Percentiles rank a stretch among this genome's conserved stretches.
Conservation (phyloP, 53 echinoderm and acorn worm genomes). For the Actinopyga echinites region DNA sequence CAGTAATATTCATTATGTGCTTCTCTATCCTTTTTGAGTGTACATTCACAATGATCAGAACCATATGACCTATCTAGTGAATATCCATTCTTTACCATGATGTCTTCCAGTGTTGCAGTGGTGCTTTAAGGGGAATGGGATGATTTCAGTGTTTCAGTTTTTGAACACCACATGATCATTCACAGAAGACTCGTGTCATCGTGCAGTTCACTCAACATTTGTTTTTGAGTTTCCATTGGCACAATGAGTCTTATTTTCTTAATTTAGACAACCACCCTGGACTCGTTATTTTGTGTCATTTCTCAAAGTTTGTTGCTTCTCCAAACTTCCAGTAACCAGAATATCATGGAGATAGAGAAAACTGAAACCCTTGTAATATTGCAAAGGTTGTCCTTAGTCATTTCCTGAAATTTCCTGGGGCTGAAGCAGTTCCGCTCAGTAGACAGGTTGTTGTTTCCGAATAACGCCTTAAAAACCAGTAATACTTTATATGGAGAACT, state of each 20-base stretch:
- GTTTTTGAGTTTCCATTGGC: slow-evolving; percentile 22
- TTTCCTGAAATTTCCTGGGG: slow-evolving; percentile 41
- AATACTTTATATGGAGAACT: too few relatives aligned
- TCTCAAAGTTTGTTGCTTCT: slow-evolving; percentile 35
- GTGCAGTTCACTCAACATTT: slow-evolving; percentile 46
- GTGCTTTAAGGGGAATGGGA: slow-evolving; percentile 44
- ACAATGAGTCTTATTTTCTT: slow-evolving; percentile 41
- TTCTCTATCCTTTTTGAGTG: slow-evolving; percentile 67
- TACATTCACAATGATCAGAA: slow-evolving; percentile 55
- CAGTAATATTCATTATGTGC: slow-evolving; percentile 37
- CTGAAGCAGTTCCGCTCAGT: not conserved
- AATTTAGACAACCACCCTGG: slow-evolving; percentile 56
- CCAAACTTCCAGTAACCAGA: slow-evolving; percentile 41
- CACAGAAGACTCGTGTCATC: slow-evolving; percentile 64
- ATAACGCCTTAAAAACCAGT: too few relatives aligned
- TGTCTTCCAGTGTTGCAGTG: slow-evolving; percentile 63
- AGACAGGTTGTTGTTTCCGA: too few relatives aligned
- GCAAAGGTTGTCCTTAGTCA: slow-evolving; percentile 32
- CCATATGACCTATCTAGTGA: slow-evolving; percentile 63
- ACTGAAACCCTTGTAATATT: slow-evolving; percentile 38
- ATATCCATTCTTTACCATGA: slow-evolving; percentile 57
- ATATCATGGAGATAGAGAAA: slow-evolving; percentile 59
- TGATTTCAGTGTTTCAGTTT: too few relatives aligned
- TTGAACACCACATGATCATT: slow-evolving; percentile 55
- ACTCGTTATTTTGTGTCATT: slow-evolving; percentile 49